Percentiles rank a stretch among this genome's conserved stretches.
Conservation (phyloP, 2,113 vertebrate genomes). For the Apeltes quadracus region DNA sequence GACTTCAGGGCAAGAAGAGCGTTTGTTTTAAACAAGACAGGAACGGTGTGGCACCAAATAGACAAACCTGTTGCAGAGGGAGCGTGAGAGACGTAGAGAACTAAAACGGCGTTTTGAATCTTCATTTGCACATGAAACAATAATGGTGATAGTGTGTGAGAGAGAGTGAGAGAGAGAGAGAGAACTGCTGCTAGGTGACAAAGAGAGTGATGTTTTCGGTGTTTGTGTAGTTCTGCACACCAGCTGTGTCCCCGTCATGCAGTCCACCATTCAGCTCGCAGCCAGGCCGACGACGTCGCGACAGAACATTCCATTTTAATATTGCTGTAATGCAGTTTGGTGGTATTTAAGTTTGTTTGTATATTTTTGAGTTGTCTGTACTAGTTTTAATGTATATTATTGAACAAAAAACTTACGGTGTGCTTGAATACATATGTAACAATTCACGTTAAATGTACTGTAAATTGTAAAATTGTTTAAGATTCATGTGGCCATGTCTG, state of each 20-base stretch:
- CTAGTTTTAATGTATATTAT: constrained; percentile 94
- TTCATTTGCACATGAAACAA: constrained; percentile 65
- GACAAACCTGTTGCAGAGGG: constrained; percentile 31
- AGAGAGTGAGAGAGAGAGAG: constrained; percentile 45
- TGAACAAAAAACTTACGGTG: constrained; percentile 85
- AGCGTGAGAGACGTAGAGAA: constrained; percentile 38
- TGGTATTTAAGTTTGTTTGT: constrained; percentile 92
- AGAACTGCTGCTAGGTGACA: constrained; percentile 67
- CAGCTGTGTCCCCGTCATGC: constrained; percentile 78
- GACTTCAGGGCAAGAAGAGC: not conserved
- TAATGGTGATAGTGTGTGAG: constrained; percentile 27
- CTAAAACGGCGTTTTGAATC: constrained; percentile 42
- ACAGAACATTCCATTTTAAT: constrained; percentile 89
- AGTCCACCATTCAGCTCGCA: constrained; percentile 72
- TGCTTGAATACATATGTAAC: constrained; percentile 86
- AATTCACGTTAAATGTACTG: constrained; percentile 92
- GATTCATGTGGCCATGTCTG: constrained; percentile 89
- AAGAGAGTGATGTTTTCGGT: constrained; percentile 38
- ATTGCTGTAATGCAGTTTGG: constrained; percentile 88
- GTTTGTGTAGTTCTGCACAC: constrained; percentile 54
- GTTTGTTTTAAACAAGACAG: not conserved
- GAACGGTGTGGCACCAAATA: constrained; percentile 50
- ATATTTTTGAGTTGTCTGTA: constrained; percentile 91
- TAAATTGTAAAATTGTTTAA: constrained; percentile 94
- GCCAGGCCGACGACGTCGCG: constrained; percentile 64